Evolutionary conservation across 1,140 invertebrate species (phyloP).

Genomic region (Hestina assimilis): DNA sequence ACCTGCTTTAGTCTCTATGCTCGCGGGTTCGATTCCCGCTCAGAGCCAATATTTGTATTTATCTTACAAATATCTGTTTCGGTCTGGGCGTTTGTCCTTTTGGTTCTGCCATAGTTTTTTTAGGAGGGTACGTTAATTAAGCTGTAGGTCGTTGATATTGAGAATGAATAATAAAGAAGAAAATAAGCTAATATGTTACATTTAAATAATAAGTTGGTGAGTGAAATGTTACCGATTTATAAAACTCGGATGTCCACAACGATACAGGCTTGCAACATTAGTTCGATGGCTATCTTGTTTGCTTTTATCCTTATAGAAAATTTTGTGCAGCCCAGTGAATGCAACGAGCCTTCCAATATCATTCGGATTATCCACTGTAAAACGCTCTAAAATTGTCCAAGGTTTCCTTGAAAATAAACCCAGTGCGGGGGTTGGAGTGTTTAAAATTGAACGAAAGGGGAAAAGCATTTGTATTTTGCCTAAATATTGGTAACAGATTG

Average conservation of each 20-base stretch:
- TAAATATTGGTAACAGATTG: constrained; percentile 77
- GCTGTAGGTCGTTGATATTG: too few relatives aligned
- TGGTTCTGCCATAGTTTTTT: too few relatives aligned
- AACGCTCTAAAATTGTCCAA: constrained; percentile 61
- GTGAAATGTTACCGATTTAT: constrained; percentile 9
- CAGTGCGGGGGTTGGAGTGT: constrained; percentile 37
- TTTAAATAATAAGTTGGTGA: too few relatives aligned
- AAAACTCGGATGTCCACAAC: constrained; percentile 16
- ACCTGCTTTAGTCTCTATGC: too few relatives aligned
- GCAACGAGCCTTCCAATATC: constrained; percentile 76
- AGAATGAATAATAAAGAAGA: constrained; percentile 10
- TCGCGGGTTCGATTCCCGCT: too few relatives aligned
- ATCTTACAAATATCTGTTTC: too few relatives aligned
- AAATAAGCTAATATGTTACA: background rate
- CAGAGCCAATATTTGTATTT: too few relatives aligned
- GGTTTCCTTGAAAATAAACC: constrained; percentile 42
- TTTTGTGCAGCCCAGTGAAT: constrained; percentile 75
- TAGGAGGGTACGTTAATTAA: too few relatives aligned
- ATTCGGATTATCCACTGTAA: constrained; percentile 69
- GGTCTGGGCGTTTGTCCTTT: too few relatives aligned
- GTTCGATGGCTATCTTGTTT: constrained; percentile 75
- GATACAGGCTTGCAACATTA: constrained; percentile 50
- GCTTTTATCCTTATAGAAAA: constrained; percentile 78
- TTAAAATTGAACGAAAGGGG: constrained; percentile 33
- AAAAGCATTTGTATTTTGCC: constrained; percentile 70